Conservation (phyloP, 1,140 invertebrate genomes). For the Drosophila virilis region DNA sequence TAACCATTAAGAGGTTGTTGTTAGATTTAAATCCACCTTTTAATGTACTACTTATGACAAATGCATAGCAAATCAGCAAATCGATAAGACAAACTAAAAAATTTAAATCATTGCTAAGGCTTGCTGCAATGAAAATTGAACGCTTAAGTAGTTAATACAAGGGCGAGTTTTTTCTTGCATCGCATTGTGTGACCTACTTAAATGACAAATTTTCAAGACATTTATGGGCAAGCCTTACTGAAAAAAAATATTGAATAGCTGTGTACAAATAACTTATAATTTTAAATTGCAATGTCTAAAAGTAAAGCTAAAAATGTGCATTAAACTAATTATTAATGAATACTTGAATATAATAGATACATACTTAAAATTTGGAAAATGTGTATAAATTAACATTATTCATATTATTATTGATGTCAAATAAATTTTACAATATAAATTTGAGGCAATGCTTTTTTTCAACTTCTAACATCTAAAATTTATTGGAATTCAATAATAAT, state of each 20-base stretch:
- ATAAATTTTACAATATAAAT: too few relatives aligned
- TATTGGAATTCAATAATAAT: too few relatives aligned
- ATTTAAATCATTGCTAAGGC: not conserved
- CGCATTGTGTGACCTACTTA: constrained; percentile 70
- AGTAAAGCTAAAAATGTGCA: not conserved
- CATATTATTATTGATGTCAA: too few relatives aligned
- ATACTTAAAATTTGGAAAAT: too few relatives aligned
- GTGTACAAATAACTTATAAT: too few relatives aligned
- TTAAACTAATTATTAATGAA: too few relatives aligned
- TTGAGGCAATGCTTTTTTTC: too few relatives aligned
- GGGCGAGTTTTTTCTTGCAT: constrained; percentile 37
- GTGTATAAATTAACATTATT: too few relatives aligned
- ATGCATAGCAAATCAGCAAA: constrained; percentile 4
- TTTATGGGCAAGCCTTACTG: not conserved
- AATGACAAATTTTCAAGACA: constrained; percentile 44
- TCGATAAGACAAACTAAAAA: not conserved
- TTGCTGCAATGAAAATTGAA: constrained; percentile 34
- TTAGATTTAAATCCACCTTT: constrained; percentile 31
- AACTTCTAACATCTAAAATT: too few relatives aligned
- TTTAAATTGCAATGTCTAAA: too few relatives aligned
- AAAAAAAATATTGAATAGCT: not conserved
- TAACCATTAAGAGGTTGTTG: constrained; percentile 68
- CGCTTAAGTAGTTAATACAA: constrained; percentile 76
- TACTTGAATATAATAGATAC: too few relatives aligned
- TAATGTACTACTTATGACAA: constrained; percentile 60